Base-by-base conservation (phyloP, 2,888 invertebrate species). In the Drosophila helvetica region DNA sequence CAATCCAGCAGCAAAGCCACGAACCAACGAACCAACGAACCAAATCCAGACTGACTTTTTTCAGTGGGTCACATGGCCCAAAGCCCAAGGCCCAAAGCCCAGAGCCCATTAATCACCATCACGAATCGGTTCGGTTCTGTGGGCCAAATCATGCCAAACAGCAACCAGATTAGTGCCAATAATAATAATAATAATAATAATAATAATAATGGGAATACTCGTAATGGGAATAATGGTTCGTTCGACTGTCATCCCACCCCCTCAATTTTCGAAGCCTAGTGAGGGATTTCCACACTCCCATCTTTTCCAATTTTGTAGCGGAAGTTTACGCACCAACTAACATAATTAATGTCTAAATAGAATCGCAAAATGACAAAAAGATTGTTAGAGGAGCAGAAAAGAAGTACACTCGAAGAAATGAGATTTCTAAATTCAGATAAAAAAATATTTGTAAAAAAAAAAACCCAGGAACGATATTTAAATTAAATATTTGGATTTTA, bases 21-120 rank as follows among this genome's bases (percentile, higher is more conserved):
- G n/a, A 22, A 22, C 22, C 22, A 22, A 7, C 71, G 65, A 67
- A 46, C 51, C 38, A 61, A 70, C 48, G 55, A 69, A 52, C 57
- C 33, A 60, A 43, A 46, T n/a, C 38, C 50, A 45, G 19, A 38
- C 38, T 7, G 38, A 38, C 38, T 38, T 7, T 15, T 38, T 38
- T 38, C n/a, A 38, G 38, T 38, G 38, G 38, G 38, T 7, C 38
- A 38, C 38, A 38, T 38, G 38, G 38, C 38, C 38, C 38, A 38
- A 15, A 4, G 10, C 47, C 57, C 6, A 10, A 19, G 25, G 25
- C 30, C 30, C 38, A 56, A 19, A 55, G 50, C 46, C 33, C 54
- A 50, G 71, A 58, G 52, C 45, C 77, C 83, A 82, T 82, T 83
- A 86, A 86, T 82, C 86, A 86, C 84, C 72, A 83, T 82, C 86